phyloP scores from a whole-genome alignment of 2,888 invertebrate species.

The Coenonympha glycerion region DNA sequence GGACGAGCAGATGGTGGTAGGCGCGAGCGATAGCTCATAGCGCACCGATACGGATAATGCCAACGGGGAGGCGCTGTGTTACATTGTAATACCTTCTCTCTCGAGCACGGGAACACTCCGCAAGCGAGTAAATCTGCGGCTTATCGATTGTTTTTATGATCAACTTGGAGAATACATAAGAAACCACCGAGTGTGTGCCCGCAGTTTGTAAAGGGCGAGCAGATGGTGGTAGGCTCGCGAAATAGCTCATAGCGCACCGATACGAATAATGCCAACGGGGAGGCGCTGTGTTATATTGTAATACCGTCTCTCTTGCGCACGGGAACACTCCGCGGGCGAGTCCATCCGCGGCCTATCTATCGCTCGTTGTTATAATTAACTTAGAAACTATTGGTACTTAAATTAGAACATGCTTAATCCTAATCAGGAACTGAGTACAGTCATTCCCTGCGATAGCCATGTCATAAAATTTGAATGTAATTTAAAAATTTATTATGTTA shows the following conservation, averaged over 20 bases:
- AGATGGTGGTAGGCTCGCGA: slow-evolving; percentile 52
- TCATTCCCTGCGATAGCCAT: too few species aligned
- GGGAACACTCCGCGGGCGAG: slow-evolving; percentile 43
- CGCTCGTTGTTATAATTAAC: slow-evolving; percentile 33
- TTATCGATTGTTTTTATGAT: slow-evolving; percentile 41
- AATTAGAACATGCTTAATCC: too few species aligned
- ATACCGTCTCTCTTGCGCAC: slow-evolving; percentile 43
- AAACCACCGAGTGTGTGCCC: not conserved
- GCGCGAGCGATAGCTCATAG: slow-evolving; percentile 63
- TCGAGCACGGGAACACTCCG: slow-evolving; percentile 43
- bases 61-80: slow-evolving; percentile 61
- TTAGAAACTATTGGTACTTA: slow-evolving; percentile 26
- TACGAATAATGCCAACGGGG: slow-evolving; percentile 68
- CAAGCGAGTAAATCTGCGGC: slow-evolving; percentile 36
- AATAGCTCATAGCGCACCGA: slow-evolving; percentile 71
- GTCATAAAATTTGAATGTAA: too few species aligned
- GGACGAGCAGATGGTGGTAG: slow-evolving; percentile 51
- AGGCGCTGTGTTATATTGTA: slow-evolving; percentile 49
- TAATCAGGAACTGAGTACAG: too few species aligned
- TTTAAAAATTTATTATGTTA: too few species aligned
- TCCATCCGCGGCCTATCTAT: too few species aligned
- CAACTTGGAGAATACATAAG: slow-evolving; percentile 12
- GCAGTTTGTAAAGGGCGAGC: slow-evolving; percentile 35
- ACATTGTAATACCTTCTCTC: slow-evolving; percentile 41
- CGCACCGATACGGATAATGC: slow-evolving; percentile 69